Evolutionary conservation across 2,113 vertebrate species (phyloP), one percentile per base, ranked within the genome.

Genomic region (Columba janthina): DNA sequence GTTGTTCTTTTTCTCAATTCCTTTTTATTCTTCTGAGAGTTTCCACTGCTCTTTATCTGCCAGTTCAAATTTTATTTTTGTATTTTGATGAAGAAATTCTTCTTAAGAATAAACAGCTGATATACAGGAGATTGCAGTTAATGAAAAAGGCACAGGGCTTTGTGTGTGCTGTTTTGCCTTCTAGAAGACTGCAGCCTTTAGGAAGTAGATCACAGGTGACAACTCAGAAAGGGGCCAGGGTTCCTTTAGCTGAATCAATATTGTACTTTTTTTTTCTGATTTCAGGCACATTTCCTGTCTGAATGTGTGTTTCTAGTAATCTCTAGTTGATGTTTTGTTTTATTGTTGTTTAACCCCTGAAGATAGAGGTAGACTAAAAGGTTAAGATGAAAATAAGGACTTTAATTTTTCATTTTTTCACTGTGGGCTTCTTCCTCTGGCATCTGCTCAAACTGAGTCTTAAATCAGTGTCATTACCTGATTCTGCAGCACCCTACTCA

Each of bases 1-100:
- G 50, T 97, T 97, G 92, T 83, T 81, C 75, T 95, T 88, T 64
- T 69, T 82, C 44, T 44, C 69, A 51, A 94, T 97, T 94, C 88
- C 72, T 44, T 85, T 80, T 80, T 89, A 48, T 11, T 73, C 65
- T 85, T 87, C 92, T 93, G 28, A 62, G 58, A 94, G 61, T 89
- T 96, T 97, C 90, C 40, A 34, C 26, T 85, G 58, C 19, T 82
- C 77, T 90, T 94, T 69, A 6, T 71, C 25, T 84, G 38, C 12
- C 53, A 60, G 9, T 48, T 74, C 64, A 40, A 74, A 62, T 72
- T 46, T 24, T 12, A 20, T 71, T 56, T 70, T 34, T 64, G 28
- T 86, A 31, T 77, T 80, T 51, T 54, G 46, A 22, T 50, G 22
- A 90, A 73, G 51, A 86, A 79, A 38, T 62, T 77, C 1, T 34